Conservation (phyloP, 2,113 vertebrate genomes). For the Pundamilia nyererei region DNA sequence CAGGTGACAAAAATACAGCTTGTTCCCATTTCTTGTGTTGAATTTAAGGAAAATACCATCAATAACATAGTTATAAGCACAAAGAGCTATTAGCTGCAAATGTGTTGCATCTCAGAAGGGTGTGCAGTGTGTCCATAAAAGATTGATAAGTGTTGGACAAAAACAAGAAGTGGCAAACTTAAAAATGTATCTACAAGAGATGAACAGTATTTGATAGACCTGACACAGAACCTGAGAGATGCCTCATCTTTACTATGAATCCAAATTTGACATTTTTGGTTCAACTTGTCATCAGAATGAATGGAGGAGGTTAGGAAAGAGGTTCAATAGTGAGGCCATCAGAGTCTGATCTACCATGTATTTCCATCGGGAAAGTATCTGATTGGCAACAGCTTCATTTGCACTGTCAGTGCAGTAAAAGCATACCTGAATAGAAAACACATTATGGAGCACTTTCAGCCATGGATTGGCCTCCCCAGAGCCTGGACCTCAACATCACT, state of each 20-base stretch:
- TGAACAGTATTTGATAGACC: neutral
- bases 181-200: neutral
- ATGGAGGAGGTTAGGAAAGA: neutral
- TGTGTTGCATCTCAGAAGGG: neutral
- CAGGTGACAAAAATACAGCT: neutral
- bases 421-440: neutral
- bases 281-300: fast-evolving
- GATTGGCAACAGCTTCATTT: neutral
- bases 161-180: neutral
- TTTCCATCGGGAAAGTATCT: neutral
- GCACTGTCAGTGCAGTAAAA: neutral
- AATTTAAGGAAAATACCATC: neutral
- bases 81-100: neutral
- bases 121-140: neutral
- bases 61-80: neutral
- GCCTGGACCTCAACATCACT: neutral
- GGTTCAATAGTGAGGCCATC: neutral
- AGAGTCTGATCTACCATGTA: neutral
- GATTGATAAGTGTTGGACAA: neutral
- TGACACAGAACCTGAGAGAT: neutral
- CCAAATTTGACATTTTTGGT: neutral
- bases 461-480: neutral
- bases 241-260: neutral
- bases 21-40: neutral
- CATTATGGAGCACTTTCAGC: neutral